Base-by-base conservation (phyloP, 2,888 invertebrate genomes). In the Brachyopa scutellaris region DNA sequence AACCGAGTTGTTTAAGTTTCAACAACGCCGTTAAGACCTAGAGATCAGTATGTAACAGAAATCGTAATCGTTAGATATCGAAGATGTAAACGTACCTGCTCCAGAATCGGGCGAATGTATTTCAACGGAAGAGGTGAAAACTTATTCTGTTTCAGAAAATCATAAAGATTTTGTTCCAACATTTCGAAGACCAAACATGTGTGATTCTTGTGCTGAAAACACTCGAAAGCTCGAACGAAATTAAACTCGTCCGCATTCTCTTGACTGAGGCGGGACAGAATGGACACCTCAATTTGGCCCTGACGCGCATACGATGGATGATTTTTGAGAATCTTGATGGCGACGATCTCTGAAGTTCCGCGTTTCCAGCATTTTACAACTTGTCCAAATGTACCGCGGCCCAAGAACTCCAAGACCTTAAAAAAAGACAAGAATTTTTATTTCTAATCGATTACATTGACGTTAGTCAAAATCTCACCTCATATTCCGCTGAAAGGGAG, bases 291-390 rank as follows among this genome's bases (percentile, higher is more conserved):
- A 92, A 99, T 99, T 93, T 99, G 99, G 87, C 99, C 99, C 93
- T 99, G 99, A 88, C 99, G 95, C 86, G 99, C 99, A 92, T 99
- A 99, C 87, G 99, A 99, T 85, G 99, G 99, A 92, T 99, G 99
- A 93, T 99, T 99, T 93, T 99, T 99, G 80, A 99, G 93, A 90
- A 99, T 99, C 93, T 99, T 99, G 91, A 99, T 99, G 90, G 99
- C 99, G 88, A 99, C 99, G 90, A 99, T 99, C 92, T 99, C 99
- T 91, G 98, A 99, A 88, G 99, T 99, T 91, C 99, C 99, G 91
- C 99, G 99, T 92, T 99, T 99, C 99, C 99, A 99, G 92, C 99
- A 99, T 92, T 99, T 99, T 89, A 99, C 99, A 89, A 99, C 99
- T 93, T 97, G 94, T 85, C 99, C 99, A 92, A 99, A 99, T 86